These are phyloP conservation scores for Eilema sororculum DNA, from an alignment of 2,888 invertebrate genomes.

Conservation along the genomic window DNA sequence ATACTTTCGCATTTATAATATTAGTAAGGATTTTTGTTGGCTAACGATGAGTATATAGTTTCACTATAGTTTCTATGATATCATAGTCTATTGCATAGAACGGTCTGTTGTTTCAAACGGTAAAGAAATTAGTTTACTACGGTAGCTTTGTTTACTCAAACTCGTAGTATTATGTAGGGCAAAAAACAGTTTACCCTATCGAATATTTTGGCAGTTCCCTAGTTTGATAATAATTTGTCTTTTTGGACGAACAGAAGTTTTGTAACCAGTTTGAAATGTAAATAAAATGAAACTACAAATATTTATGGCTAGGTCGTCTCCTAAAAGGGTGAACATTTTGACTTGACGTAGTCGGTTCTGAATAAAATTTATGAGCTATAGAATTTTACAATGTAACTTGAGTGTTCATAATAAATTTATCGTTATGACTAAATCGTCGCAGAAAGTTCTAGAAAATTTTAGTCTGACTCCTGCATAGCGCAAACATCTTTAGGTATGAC, in stretches of 20 bases:
- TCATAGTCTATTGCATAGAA: too few species aligned
- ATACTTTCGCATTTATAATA: too few species aligned
- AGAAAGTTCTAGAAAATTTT: not conserved
- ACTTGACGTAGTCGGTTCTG: not conserved
- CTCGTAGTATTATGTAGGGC: slow-evolving; percentile 3
- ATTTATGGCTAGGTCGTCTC: not conserved
- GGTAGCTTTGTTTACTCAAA: not conserved
- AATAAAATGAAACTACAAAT: slow-evolving; percentile 1
- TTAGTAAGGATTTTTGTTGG: too few species aligned
- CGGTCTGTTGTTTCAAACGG: not conserved
- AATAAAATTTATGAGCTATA: not conserved
- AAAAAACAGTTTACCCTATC: not conserved
- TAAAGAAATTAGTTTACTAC: not conserved
- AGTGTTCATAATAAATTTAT: not conserved
- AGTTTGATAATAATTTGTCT: not conserved
- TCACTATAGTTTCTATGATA: too few species aligned
- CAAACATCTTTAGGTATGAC: not conserved
- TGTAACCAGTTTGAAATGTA: not conserved
- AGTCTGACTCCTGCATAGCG: not conserved
- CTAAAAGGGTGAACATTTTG: not conserved
- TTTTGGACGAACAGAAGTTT: not conserved
- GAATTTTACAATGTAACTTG: not conserved
- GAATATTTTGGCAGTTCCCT: not conserved
- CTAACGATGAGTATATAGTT: not conserved
- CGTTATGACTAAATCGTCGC: not conserved